A percentile compares a stretch with the other conserved stretches of the same genome.
Conservation (phyloP, 1,140 invertebrate genomes). For the Aphidius gifuensis region DNA sequence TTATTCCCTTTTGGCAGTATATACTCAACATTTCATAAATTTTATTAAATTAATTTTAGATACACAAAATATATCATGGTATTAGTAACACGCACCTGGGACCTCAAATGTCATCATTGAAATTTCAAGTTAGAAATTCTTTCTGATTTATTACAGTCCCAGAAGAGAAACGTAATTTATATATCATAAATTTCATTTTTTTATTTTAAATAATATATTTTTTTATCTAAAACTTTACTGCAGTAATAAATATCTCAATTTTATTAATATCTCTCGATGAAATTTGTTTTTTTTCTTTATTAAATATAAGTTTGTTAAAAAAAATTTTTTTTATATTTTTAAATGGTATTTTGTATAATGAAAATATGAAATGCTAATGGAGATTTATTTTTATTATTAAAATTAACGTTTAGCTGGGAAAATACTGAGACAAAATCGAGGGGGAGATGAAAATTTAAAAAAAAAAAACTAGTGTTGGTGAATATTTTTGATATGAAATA, state of each 20-base stretch:
- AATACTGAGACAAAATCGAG: background rate
- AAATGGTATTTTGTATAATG: too few relatives aligned
- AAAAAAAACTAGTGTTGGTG: background rate
- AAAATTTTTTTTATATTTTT: too few relatives aligned
- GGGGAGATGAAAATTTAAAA: slow-evolving; percentile 1
- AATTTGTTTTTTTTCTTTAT: too few relatives aligned
- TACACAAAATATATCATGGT: background rate
- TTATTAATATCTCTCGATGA: too few relatives aligned
- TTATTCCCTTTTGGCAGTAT: background rate
- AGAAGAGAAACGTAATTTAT: too few relatives aligned
- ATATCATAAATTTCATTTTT: too few relatives aligned
- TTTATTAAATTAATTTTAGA: slow-evolving; percentile 21
- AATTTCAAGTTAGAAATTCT: slow-evolving; percentile 4
- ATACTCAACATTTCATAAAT: background rate
- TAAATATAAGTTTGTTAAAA: too few relatives aligned
- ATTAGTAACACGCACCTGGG: slow-evolving; percentile 22
- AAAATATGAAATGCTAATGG: too few relatives aligned
- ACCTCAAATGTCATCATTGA: slow-evolving; percentile 17
- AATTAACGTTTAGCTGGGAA: slow-evolving; percentile 3
- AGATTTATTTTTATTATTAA: background rate
- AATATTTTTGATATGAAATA: slow-evolving; percentile 36
- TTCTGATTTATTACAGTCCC: too few relatives aligned
- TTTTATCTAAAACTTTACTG: too few relatives aligned
- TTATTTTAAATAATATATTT: too few relatives aligned
- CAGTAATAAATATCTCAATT: too few relatives aligned